Percentiles rank a stretch among this genome's conserved stretches.
These are phyloP conservation scores for Lerema accius DNA, from an alignment of 1,140 invertebrate species.

Conservation along the genomic window DNA sequence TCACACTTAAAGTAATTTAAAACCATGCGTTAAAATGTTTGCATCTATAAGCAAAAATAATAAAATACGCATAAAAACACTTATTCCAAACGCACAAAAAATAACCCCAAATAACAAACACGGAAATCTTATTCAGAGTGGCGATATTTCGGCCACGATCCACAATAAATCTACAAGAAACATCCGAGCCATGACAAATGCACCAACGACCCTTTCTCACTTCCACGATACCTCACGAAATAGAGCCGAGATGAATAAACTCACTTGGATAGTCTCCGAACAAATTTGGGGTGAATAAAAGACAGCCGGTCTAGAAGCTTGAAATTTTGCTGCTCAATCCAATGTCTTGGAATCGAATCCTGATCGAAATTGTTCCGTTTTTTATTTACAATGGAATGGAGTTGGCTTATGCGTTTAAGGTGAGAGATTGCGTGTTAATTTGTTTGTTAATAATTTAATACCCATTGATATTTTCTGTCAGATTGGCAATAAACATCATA, in stretches of 20 bases:
- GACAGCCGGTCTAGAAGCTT: background rate
- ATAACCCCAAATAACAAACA: constrained; percentile 2
- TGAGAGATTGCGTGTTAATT: too few relatives aligned
- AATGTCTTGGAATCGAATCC: background rate
- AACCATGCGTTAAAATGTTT: too few relatives aligned
- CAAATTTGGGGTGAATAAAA: background rate
- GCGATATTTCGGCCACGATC: constrained; percentile 11
- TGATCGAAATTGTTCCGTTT: too few relatives aligned
- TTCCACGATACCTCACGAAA: constrained; percentile 16
- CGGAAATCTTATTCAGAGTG: constrained; percentile 19
- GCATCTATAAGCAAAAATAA: too few relatives aligned
- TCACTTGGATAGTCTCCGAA: background rate
- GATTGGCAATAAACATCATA: too few relatives aligned
- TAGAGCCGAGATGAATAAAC: constrained; percentile 5
- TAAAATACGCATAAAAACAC: too few relatives aligned
- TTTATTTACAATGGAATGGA: too few relatives aligned
- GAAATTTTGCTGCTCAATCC: background rate
- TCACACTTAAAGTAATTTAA: too few relatives aligned
- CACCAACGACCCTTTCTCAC: constrained; percentile 20
- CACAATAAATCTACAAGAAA: constrained; percentile 20
- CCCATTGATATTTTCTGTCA: too few relatives aligned
- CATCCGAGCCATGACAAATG: constrained; percentile 28
- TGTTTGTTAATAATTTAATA: too few relatives aligned
- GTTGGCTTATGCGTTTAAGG: too few relatives aligned
- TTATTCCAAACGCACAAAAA: too few relatives aligned